These are phyloP conservation scores for Drosophila grimshawi DNA, from an alignment of 1,140 invertebrate species.

Conservation along the genomic window DNA sequence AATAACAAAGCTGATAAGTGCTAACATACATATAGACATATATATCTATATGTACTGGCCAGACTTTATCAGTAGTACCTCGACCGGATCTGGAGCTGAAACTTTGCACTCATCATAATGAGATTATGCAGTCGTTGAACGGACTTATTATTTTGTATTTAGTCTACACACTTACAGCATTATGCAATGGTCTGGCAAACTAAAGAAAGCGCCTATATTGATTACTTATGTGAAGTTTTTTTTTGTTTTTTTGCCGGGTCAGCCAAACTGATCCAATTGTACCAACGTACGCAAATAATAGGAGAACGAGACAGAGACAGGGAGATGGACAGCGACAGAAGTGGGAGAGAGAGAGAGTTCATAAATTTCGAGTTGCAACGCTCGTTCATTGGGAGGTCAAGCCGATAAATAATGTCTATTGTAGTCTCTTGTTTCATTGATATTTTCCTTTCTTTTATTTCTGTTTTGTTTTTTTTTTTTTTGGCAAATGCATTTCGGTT, in stretches of 20 bases:
- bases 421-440: slow-evolving; percentile 4
- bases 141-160: neutral
- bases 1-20: slow-evolving; percentile 38
- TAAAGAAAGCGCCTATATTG: neutral
- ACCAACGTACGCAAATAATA: slow-evolving; percentile 6
- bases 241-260: slow-evolving; percentile 33
- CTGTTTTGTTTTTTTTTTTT: slow-evolving; percentile 17
- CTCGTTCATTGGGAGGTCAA: slow-evolving; percentile 41
- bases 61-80: slow-evolving; percentile 33
- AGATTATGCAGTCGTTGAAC: slow-evolving; percentile 28
- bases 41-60: slow-evolving; percentile 1
- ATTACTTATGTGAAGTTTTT: slow-evolving; percentile 14
- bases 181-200: slow-evolving; percentile 36
- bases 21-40: slow-evolving; percentile 2
- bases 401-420: slow-evolving; percentile 18
- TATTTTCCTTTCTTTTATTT: slow-evolving; percentile 2
- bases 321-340: neutral
- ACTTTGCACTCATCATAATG: slow-evolving; percentile 49
- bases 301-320: slow-evolving; percentile 15
- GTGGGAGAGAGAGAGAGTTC: neutral
- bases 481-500: slow-evolving; percentile 27
- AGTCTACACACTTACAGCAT: slow-evolving; percentile 28
- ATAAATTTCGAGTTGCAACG: neutral
- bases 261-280: slow-evolving; percentile 49
- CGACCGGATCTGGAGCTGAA: slow-evolving; percentile 13